Evolutionary conservation across 2,113 vertebrate species (phyloP), one percentile per base, ranked within the genome.

Genomic region (Mesocricetus auratus): DNA sequence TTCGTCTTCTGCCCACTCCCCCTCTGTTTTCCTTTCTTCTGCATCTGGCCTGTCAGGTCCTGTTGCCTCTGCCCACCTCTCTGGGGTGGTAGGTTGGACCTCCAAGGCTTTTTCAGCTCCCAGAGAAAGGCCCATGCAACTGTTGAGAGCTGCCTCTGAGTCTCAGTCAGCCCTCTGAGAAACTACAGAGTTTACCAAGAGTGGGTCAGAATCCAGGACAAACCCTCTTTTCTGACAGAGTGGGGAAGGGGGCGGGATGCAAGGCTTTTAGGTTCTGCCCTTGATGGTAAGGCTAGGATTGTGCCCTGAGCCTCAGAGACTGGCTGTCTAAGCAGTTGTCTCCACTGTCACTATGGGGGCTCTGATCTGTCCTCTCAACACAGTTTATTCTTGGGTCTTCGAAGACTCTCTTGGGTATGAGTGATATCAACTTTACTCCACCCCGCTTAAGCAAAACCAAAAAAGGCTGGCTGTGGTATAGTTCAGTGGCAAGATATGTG

Each of bases 1-100:
- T 97, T 94, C 90, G 97, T 97, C 89, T 90, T 89, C 92, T 87
- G 68, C 94, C 73, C 10, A 17, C 73, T 33, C 17, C 56, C 36
- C 45, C 64, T n/a, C 71, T 42, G 68, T 68, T 87, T 78, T 42
- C 60, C 88, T 87, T 95, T 56, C 22, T 83, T 95, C 50, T 1
- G 26, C 88, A 45, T 60, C 91, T 77, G 68, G 74, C 90, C 77
- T 97, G 92, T 96, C 93, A 97, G 94, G 68, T 88, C 73, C 47
- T 31, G 74, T 81, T 50, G 85, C 24, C 26, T 93, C 83, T 47
- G 47, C 47, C 78, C 17, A 26, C 86, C 74, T 89, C 89, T 86
- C 74, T 21, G 5, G 39, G 33, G 45, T 64, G 58, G 71, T 73
- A 78, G 66, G 90, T 39, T 36, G 36, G 73, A 68, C 82, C 86